Percentiles rank a stretch among this genome's conserved stretches.
Evolutionary conservation across 2,797 vertebrate genomes (phyloP).

Genomic region (Eupleurogrammus muticus): DNA sequence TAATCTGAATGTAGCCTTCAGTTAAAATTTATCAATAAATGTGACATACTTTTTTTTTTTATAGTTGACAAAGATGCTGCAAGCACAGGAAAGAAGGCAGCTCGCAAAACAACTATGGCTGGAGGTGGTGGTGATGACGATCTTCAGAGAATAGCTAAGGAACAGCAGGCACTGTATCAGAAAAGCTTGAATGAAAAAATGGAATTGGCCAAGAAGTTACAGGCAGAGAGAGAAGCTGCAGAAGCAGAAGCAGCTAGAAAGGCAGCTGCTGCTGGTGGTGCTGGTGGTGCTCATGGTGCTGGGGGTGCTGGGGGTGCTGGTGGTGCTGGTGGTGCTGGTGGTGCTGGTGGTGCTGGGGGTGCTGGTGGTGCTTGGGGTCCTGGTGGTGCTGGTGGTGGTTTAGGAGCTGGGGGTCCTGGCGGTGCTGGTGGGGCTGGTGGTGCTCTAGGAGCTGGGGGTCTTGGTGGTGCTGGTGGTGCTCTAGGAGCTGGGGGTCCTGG

Average conservation of each 20-base stretch:
- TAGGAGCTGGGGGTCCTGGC: not conserved
- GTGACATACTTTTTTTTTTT: slow-evolving; percentile 9
- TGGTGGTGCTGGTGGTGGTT: not conserved
- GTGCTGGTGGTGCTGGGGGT: not conserved
- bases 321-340: not conserved
- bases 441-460: not conserved
- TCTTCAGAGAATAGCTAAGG: slow-evolving; percentile 77
- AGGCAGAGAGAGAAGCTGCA: slow-evolving; percentile 70
- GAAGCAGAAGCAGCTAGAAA: slow-evolving; percentile 68
- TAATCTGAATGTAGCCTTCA: not conserved
- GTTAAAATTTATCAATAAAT: not conserved
- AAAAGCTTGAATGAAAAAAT: slow-evolving; percentile 78
- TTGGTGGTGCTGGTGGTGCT: not conserved
- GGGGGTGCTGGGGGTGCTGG: not conserved
- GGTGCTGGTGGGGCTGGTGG: not conserved
- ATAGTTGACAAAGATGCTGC: slow-evolving; percentile 76
- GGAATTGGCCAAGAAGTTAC: slow-evolving; percentile 71
- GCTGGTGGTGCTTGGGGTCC: slow-evolving; percentile 2
- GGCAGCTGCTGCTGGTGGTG: slow-evolving; percentile 21
- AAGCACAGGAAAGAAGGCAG: slow-evolving; percentile 76
- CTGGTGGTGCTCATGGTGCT: not conserved
- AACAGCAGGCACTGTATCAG: slow-evolving; percentile 79
- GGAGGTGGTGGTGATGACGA: slow-evolving; percentile 69
- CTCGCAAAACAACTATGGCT: slow-evolving; percentile 78
- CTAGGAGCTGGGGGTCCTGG: not conserved